Conservation (phyloP, 92 coral and sea anemone genomes). For the Bergia sp. region DNA sequence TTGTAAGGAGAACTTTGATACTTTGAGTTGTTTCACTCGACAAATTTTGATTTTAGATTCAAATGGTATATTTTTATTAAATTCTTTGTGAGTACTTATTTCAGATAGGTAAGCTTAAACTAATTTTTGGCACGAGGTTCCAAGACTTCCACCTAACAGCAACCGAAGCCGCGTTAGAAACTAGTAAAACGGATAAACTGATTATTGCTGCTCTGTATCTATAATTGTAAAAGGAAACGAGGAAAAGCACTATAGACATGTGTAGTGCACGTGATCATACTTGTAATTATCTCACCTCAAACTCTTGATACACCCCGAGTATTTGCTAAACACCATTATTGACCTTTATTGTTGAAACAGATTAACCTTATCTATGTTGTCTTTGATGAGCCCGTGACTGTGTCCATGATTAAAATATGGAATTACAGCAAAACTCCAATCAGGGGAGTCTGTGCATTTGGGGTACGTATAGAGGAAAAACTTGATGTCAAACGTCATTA, state of each 20-base stretch:
- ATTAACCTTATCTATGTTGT: constrained; percentile 82
- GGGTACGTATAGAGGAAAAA: constrained; percentile 65
- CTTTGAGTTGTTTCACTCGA: not conserved
- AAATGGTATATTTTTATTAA: too few relatives aligned
- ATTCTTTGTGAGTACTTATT: too few relatives aligned
- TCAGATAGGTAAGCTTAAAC: not conserved
- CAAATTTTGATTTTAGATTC: too few relatives aligned
- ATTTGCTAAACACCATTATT: not conserved
- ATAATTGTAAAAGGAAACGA: too few relatives aligned
- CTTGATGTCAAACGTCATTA: not conserved
- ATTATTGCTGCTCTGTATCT: too few relatives aligned
- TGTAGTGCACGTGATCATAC: not conserved
- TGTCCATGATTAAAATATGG: constrained; percentile 97
- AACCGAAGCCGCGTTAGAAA: not conserved
- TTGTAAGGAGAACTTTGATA: too few relatives aligned
- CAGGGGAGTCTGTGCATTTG: constrained; percentile 94
- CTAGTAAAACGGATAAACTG: too few relatives aligned
- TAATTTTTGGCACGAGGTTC: not conserved
- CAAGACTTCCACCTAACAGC: not conserved
- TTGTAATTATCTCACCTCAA: not conserved
- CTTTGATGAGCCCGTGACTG: constrained; percentile 93
- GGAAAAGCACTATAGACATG: too few relatives aligned
- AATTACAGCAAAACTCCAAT: constrained; percentile 98
- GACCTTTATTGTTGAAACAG: constrained; percentile 46
- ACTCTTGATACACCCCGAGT: not conserved